phyloP scores from a whole-genome alignment of 2,797 vertebrate genomes.

The Danio aesculapii region DNA sequence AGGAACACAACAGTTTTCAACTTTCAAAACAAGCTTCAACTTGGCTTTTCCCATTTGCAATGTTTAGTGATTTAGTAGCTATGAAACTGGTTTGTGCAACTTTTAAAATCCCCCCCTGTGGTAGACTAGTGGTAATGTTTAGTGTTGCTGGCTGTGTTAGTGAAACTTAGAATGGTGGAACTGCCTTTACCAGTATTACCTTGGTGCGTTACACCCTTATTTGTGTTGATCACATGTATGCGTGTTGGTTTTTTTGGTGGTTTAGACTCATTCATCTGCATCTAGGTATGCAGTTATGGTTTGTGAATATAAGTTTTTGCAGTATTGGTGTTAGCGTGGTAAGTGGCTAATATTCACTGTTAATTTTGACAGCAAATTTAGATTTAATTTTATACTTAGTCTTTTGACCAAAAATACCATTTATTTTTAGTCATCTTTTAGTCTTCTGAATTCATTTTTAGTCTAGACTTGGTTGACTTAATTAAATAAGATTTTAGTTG shows the following conservation, averaged over 20 bases:
- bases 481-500: no score
- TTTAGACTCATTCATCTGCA: neutral
- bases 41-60: neutral
- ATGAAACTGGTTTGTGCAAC: neutral
- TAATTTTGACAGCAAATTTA: no score
- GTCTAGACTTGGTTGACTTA: no score
- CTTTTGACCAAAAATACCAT: no score
- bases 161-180: constrained; percentile 71
- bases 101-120: neutral
- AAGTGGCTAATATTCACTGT: neutral
- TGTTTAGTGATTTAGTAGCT: neutral
- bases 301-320: neutral
- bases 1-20: neutral
- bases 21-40: neutral
- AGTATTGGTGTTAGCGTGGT: no score
- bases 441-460: no score
- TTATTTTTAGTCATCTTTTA: no score
- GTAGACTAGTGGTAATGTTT: neutral
- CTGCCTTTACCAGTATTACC: constrained; percentile 72
- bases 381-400: no score
- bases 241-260: constrained; percentile 24
- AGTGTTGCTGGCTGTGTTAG: constrained; percentile 66
- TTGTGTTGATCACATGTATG: constrained; percentile 70
- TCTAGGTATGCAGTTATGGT: constrained; percentile 14
- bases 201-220: constrained; percentile 78